These are phyloP conservation scores for Drosophila sp. DNA, from an alignment of 1,140 invertebrate species.

Conservation along the genomic window DNA sequence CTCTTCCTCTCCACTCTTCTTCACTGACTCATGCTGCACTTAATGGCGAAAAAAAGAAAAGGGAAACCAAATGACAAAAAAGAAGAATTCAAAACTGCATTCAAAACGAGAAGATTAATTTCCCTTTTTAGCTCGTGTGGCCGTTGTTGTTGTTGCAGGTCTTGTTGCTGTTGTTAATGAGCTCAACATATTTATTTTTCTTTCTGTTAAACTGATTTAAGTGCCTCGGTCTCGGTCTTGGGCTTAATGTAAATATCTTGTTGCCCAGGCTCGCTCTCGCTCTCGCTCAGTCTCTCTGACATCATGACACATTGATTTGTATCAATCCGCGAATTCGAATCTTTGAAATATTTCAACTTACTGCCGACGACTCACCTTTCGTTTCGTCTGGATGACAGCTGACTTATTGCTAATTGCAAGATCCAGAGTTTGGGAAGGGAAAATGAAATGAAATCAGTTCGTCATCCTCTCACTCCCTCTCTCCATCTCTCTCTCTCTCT, in stretches of 20 bases:
- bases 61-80: constrained; percentile 1
- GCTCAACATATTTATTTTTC: constrained; percentile 34
- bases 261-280: background rate
- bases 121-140: constrained; percentile 39
- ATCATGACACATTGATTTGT: constrained; percentile 67
- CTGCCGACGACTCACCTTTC: constrained; percentile 10
- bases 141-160: constrained; percentile 15
- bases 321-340: constrained; percentile 62
- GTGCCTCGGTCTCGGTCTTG: constrained; percentile 36
- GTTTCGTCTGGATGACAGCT: constrained; percentile 59
- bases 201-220: constrained; percentile 55
- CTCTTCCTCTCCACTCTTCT: constrained; percentile 26
- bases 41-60: constrained; percentile 24
- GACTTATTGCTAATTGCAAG: constrained; percentile 79
- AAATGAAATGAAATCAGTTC: constrained; percentile 70
- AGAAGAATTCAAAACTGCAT: constrained; percentile 35
- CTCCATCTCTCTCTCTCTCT: background rate
- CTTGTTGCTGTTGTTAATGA: constrained; percentile 53
- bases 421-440: constrained; percentile 30
- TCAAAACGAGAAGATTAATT: constrained; percentile 52
- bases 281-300: constrained; percentile 4
- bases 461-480: constrained; percentile 48
- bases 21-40: constrained; percentile 54
- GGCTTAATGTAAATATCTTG: constrained; percentile 75
- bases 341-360: constrained; percentile 56